Conservation (phyloP, 2,888 invertebrate genomes). For the Lasioglossum lativentre region DNA sequence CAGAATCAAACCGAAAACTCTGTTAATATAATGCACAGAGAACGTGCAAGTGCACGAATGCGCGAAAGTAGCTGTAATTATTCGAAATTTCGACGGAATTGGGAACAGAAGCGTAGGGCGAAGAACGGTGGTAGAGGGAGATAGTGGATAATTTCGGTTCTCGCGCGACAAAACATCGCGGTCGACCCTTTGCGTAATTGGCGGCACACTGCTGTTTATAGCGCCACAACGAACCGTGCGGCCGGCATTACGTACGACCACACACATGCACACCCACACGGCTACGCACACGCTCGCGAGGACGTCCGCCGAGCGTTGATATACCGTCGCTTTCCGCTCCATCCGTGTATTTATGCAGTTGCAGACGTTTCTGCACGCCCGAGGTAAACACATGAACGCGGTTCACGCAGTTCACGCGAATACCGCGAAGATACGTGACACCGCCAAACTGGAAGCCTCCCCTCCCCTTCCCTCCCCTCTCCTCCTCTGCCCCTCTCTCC, state of each 20-base stretch:
- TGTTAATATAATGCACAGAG: conserved; percentile 51
- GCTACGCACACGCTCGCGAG: background rate
- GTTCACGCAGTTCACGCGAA: conserved; percentile 54
- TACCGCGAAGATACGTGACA: conserved; percentile 57
- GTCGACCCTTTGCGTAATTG: conserved; percentile 78
- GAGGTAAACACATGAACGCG: conserved; percentile 48
- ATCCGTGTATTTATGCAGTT: conserved; percentile 48
- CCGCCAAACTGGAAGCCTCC: background rate
- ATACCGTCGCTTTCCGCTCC: conserved; percentile 52
- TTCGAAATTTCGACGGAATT: conserved; percentile 68
- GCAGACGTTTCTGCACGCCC: conserved; percentile 47
- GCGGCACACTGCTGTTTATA: conserved; percentile 76
- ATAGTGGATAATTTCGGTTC: conserved; percentile 75
- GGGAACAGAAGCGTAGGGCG: conserved; percentile 42
- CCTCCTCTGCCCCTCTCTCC: background rate
- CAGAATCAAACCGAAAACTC: background rate
- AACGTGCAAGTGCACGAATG: background rate
- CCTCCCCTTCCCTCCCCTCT: background rate
- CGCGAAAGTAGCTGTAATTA: conserved; percentile 61
- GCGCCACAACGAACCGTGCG: conserved; percentile 56
- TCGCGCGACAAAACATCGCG: conserved; percentile 77
- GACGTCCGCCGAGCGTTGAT: conserved; percentile 24
- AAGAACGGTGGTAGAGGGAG: conserved; percentile 28
- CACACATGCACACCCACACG: conserved; percentile 1
- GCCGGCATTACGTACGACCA: conserved; percentile 41